phyloP scores from a whole-genome alignment of 2,888 invertebrate genomes.

The Torymus texanus region DNA sequence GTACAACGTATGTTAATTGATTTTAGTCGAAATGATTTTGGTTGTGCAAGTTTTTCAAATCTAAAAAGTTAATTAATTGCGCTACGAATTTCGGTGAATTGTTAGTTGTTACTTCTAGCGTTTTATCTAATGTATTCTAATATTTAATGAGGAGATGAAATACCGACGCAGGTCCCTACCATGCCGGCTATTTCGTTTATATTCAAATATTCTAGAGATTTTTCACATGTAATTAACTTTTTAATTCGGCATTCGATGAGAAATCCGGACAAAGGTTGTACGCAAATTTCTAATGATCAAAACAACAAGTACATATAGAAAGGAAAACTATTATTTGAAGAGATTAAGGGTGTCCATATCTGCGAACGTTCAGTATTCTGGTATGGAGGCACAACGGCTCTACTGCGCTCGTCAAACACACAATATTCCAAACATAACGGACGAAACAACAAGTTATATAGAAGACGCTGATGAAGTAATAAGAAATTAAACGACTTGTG shows the following conservation, averaged over 20 bases:
- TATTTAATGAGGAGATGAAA: too few relatives aligned
- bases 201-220: too few relatives aligned
- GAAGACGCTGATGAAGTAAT: conserved; percentile 34
- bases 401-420: conserved; percentile 8
- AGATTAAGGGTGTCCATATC: conserved; percentile 26
- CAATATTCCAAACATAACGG: conserved; percentile 22
- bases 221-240: too few relatives aligned
- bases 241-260: too few relatives aligned
- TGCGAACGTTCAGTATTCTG: not conserved
- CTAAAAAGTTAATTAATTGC: too few relatives aligned
- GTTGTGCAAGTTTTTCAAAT: too few relatives aligned
- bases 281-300: not conserved
- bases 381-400: conserved; percentile 28
- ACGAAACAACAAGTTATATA: not conserved
- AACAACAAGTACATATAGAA: not conserved
- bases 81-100: too few relatives aligned
- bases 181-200: too few relatives aligned
- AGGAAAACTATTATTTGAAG: not conserved
- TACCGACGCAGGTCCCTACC: too few relatives aligned
- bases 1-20: not conserved
- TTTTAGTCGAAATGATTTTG: too few relatives aligned
- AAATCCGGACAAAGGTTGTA: not conserved
- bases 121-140: too few relatives aligned
- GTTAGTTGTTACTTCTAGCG: too few relatives aligned
- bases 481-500: conserved; percentile 5